Percentiles rank a stretch among this genome's conserved stretches.
Evolutionary conservation across 2,113 vertebrate species (phyloP).

Genomic region (Garra rufa): DNA sequence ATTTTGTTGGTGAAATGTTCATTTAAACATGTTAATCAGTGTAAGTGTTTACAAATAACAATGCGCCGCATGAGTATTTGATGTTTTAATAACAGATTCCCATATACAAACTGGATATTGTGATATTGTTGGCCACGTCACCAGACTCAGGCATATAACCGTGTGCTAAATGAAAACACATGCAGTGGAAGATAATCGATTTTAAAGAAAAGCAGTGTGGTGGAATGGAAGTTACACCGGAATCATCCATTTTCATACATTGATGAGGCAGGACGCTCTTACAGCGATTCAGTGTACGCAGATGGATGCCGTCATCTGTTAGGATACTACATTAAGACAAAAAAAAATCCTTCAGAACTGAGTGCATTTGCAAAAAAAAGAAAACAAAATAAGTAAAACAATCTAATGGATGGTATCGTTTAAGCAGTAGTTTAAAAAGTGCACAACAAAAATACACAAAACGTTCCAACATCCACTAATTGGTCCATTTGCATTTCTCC

Average conservation of each 20-base stretch:
- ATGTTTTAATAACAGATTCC: constrained; percentile 69
- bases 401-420: not conserved
- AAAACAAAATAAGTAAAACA: not conserved
- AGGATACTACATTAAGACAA: constrained; percentile 29
- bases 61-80: constrained; percentile 34
- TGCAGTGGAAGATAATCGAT: constrained; percentile 42
- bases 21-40: not conserved
- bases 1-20: too few species aligned
- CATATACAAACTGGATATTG: constrained; percentile 65
- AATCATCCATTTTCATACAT: not conserved
- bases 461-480: constrained; percentile 28
- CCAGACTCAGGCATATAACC: constrained; percentile 47
- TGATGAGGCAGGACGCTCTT: not conserved
- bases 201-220: constrained; percentile 22
- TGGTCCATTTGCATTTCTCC: constrained; percentile 27
- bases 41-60: not conserved
- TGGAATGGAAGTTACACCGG: not conserved
- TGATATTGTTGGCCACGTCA: constrained; percentile 55
- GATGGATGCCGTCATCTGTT: not conserved
- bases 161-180: constrained; percentile 46
- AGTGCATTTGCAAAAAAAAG: not conserved
- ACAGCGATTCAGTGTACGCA: not conserved
- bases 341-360: not conserved
- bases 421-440: not conserved
- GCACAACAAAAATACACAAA: constrained; percentile 28